Evolutionary conservation across 2,888 invertebrate genomes (phyloP).

Genomic region (Phortica magna): DNA sequence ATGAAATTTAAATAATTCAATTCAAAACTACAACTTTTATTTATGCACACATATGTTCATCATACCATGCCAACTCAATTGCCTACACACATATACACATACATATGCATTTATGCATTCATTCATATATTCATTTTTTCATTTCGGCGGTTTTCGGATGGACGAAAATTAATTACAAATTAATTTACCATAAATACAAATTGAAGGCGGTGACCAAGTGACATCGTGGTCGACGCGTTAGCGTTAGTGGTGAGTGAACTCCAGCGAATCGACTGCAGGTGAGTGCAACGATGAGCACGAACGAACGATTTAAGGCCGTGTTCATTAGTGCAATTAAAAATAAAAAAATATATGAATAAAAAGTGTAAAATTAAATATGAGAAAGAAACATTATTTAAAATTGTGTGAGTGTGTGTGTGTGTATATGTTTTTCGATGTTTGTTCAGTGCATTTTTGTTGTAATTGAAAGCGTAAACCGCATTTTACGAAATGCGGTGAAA

Average conservation of each 20-base stretch:
- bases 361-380: not conserved
- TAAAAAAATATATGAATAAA: not conserved
- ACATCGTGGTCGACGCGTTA: conserved; percentile 23
- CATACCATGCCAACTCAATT: not conserved
- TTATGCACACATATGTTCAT: too few species aligned
- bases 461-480: conserved; percentile 53
- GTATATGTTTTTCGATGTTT: not conserved
- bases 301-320: not conserved
- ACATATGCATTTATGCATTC: conserved; percentile 18
- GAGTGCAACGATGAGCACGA: not conserved
- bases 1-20: conserved; percentile 30
- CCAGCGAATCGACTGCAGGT: not conserved
- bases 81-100: conserved; percentile 24
- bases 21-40: not conserved
- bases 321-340: not conserved
- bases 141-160: conserved; percentile 23
- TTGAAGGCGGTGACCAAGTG: conserved; percentile 32
- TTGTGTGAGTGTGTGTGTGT: conserved; percentile 29
- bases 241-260: not conserved
- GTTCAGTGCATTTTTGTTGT: conserved; percentile 39
- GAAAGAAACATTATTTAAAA: not conserved
- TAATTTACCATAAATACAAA: conserved; percentile 71
- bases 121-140: conserved; percentile 37
- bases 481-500: conserved; percentile 67
- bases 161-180: conserved; percentile 70